Base-by-base conservation (phyloP, 2,797 vertebrate species). In the Melanogrammus aeglefinus region DNA sequence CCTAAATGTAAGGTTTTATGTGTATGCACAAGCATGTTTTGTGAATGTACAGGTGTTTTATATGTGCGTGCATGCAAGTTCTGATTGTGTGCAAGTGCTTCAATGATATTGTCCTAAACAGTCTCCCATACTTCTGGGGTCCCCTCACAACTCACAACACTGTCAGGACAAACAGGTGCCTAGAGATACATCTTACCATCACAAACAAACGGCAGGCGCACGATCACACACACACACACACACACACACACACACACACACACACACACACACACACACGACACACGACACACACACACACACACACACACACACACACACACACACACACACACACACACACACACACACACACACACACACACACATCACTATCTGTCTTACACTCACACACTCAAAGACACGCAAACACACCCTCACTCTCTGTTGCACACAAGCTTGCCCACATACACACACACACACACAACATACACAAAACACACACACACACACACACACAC, bases 61-160 rank as follows among this genome's bases (percentile, higher is more conserved):
- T 51, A 13, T 57, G 18, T 57, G 21, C 4, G 51, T 57, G 51
- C 51, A 57, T 16, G 44, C 12, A 14, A 16, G 44, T 47, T 47
- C 44, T 47, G 44, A 35, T 0, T 57, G 51, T 57, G 51, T 57
- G 51, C 13, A 16, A 47, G 44, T 14, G 47, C 47, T 51, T 63
- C 21, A n/a, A 63, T 63, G 51, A 63, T 24, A 24, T 63, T 63
- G 57, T 63, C 57, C 57, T 24, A 24, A 24, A 63, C 76, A 24
- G 1, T 78, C 84, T 79, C 4, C 71, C 71, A 78, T 84, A 87
- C 83, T 83, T 79, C 80, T 87, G 76, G 76, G 51, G 81, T 81
- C 77, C 47, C 72, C 70, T 79, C 73, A 80, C 29, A 29, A 77
- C 80, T 80, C 24, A 5, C 77, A 76, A 80, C 76, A 69, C 75